Base-by-base conservation (phyloP, 2,888 invertebrate genomes). In the Brachycybe producta region DNA sequence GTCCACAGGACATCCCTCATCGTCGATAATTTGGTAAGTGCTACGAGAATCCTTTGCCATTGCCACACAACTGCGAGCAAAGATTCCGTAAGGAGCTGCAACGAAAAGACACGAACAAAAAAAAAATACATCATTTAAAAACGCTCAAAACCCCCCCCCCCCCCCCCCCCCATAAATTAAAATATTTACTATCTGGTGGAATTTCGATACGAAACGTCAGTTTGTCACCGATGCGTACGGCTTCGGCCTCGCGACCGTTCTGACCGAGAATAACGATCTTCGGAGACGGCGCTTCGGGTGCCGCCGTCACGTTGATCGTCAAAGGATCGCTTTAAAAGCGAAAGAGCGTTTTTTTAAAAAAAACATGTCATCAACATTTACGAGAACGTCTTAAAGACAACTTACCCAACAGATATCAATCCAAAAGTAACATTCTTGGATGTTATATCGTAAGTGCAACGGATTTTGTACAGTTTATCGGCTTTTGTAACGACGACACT, bases 21-120 rank as follows among this genome's bases (percentile, higher is more conserved):
- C 90, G 63, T 91, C 90, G 63, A 91, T 91, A 63, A 92, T 91
- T 66, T 90, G 87, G 78, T 91, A 91, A 27, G 90, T 91, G 65
- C 87, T 90, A 71, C 90, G 85, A 3, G 90, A 87, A 68, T 92
- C 91, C 70, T 91, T 92, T 51, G 91, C 91, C 91, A 92, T 91
- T 54, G 91, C 91, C 52, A 91, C 87, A 70, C 91, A 92, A 65
- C 90, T 91, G 65, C 91, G 79, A 38, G 91, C 91, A 66, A 91
- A 91, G 62, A 91, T 91, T 61, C 91, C 91, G 64, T 91, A 91
- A 4, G 91, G 91, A 69, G 91, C 91, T 91, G 70, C 13, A 27
- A 19, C 4, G 19, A 26, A 38, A 15, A n/a, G 11, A 15, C 8
- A 21, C 8, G 38, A 19, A 67, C 70, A 46, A 34, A 36, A 40